Evolutionary conservation across 2,888 invertebrate species (phyloP).

Genomic region (Exephanes ischioxanthus): DNA sequence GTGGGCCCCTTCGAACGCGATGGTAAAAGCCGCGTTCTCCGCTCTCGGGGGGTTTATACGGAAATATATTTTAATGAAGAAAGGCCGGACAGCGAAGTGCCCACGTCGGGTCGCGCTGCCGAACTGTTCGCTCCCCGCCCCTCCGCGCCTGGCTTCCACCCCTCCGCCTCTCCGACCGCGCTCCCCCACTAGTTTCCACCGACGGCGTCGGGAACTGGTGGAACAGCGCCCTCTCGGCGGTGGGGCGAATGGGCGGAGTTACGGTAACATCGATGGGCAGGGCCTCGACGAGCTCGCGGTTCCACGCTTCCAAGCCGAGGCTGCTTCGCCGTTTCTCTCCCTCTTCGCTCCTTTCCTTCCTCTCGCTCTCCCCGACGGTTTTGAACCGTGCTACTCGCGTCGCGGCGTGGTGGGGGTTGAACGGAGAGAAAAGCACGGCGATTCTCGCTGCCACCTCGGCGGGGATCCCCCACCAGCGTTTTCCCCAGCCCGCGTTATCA

Average conservation of each 20-base stretch:
- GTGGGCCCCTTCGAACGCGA: slow-evolving; percentile 45
- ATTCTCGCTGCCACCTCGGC: slow-evolving; percentile 65
- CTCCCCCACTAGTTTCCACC: slow-evolving; percentile 77
- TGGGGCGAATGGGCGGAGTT: slow-evolving; percentile 56
- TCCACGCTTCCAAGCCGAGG: not conserved
- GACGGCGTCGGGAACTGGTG: not conserved
- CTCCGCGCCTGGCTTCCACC: slow-evolving; percentile 78
- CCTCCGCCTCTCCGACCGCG: slow-evolving; percentile 66
- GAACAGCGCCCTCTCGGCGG: slow-evolving; percentile 26
- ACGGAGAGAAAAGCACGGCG: slow-evolving; percentile 63
- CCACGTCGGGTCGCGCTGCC: slow-evolving; percentile 85
- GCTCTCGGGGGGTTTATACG: slow-evolving; percentile 67
- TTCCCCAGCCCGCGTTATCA: slow-evolving; percentile 58
- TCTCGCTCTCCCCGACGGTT: not conserved
- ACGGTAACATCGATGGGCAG: slow-evolving; percentile 47
- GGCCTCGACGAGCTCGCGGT: slow-evolving; percentile 32
- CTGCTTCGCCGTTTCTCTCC: not conserved
- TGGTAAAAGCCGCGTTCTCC: slow-evolving; percentile 35
- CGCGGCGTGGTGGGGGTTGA: slow-evolving; percentile 43
- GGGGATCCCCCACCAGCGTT: slow-evolving; percentile 65
- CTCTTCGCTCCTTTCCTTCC: not conserved
- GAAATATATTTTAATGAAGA: slow-evolving; percentile 84
- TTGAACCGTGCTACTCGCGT: slow-evolving; percentile 20
- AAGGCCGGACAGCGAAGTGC: slow-evolving; percentile 85
- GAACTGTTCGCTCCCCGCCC: slow-evolving; percentile 85